Conservation (phyloP, 1,140 invertebrate species). For the Mizuhopecten yessoensis region DNA sequence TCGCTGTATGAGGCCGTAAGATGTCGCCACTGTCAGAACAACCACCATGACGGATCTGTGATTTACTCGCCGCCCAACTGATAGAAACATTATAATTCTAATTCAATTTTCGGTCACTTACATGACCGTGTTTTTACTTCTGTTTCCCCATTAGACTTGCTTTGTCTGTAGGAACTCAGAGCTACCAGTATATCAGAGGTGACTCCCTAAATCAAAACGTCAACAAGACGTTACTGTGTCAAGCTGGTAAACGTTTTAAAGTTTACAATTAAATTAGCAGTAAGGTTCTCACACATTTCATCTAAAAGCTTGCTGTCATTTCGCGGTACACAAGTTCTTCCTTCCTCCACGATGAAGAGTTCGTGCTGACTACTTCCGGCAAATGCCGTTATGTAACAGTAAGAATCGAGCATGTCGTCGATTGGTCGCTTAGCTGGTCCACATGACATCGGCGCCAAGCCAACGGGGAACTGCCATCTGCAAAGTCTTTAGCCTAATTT, state of each 20-base stretch:
- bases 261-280: conserved; percentile 25
- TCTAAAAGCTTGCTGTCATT: conserved; percentile 38
- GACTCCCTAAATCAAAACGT: conserved; percentile 23
- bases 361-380: neutral
- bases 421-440: conserved; percentile 19
- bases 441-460: conserved; percentile 23
- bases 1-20: neutral
- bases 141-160: neutral
- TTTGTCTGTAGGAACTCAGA: neutral
- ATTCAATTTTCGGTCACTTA: conserved; percentile 39
- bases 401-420: neutral
- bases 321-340: conserved; percentile 24
- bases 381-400: conserved; percentile 30
- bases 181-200: too few species aligned
- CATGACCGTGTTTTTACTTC: neutral
- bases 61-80: conserved; percentile 8
- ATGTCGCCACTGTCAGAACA: neutral
- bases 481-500: neutral
- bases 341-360: conserved; percentile 2
- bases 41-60: conserved; percentile 7
- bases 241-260: conserved; percentile 39
- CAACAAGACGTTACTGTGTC: neutral
- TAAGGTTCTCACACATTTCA: conserved; percentile 26
- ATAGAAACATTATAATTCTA: neutral
- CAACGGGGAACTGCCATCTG: conserved; percentile 21